phyloP scores from a whole-genome alignment of 2,888 invertebrate species.

The Heteromurus nitidus region DNA sequence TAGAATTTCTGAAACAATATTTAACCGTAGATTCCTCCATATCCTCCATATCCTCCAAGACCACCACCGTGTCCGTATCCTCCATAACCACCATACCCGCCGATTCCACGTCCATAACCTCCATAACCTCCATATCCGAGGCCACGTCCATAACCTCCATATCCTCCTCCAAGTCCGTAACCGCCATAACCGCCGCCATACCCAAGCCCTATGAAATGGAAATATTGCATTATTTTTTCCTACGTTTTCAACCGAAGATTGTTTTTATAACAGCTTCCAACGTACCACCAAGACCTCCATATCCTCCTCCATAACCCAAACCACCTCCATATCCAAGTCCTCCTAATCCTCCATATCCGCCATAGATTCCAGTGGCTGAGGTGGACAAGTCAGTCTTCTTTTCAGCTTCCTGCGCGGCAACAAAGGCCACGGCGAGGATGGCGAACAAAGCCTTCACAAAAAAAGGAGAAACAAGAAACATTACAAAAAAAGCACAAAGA shows the following conservation, averaged over 20 bases:
- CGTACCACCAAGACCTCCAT: no score
- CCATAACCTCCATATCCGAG: slow-evolving; percentile 36
- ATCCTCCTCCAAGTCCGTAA: slow-evolving; percentile 32
- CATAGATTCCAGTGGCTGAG: slow-evolving; percentile 44
- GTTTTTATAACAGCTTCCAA: no score
- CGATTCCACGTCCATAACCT: slow-evolving; percentile 27
- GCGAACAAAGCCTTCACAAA: slow-evolving; percentile 45
- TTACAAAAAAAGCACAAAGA: not conserved
- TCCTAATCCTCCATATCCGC: slow-evolving; percentile 24
- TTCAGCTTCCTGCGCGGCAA: slow-evolving; percentile 27
- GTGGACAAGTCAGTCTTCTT: slow-evolving; percentile 44
- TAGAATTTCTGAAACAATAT: no score
- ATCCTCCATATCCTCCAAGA: slow-evolving; percentile 35
- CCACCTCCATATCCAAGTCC: slow-evolving; percentile 28
- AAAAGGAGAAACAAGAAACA: not conserved
- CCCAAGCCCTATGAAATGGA: slow-evolving; percentile 35
- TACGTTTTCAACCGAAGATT: no score
- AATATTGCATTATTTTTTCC: no score
- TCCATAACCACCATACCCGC: slow-evolving; percentile 32
- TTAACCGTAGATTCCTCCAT: slow-evolving; percentile 37
- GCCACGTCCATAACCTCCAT: slow-evolving; percentile 35
- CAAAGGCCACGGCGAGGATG: slow-evolving; percentile 44
- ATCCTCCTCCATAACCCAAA: slow-evolving; percentile 25
- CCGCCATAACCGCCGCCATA: not conserved
- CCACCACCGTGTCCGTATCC: slow-evolving; percentile 19